These are phyloP conservation scores for Neoscelio sp. DNA, from an alignment of 2,888 invertebrate species.

Conservation along the genomic window DNA sequence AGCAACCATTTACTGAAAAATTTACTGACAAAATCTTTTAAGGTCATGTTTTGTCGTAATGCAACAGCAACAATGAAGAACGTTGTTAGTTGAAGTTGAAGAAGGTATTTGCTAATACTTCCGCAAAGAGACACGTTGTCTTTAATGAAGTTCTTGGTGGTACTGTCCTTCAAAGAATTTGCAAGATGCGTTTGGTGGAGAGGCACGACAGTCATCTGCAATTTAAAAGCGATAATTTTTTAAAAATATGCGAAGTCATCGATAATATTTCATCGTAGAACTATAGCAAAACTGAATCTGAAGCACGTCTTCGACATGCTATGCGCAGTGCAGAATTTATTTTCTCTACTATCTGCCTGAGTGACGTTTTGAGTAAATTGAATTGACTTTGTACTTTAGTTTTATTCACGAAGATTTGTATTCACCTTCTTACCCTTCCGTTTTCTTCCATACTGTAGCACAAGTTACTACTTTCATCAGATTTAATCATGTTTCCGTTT, in stretches of 20 bases:
- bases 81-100: no score
- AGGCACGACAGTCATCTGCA: constrained; percentile 67
- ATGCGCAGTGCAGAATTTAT: constrained; percentile 64
- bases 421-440: no score
- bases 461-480: no score
- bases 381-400: no score
- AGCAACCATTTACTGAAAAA: constrained; percentile 73
- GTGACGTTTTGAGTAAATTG: constrained; percentile 40
- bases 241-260: constrained; percentile 65
- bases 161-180: constrained; percentile 49
- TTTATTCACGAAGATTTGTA: no score
- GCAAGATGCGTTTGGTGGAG: constrained; percentile 70
- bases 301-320: constrained; percentile 65
- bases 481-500: no score
- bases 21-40: constrained; percentile 70
- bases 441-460: no score
- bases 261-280: constrained; percentile 66
- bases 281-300: constrained; percentile 69
- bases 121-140: constrained; percentile 65
- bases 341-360: constrained; percentile 66
- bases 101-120: constrained; percentile 69
- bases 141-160: constrained; percentile 67
- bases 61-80: constrained; percentile 69
- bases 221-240: constrained; percentile 62
- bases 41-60: constrained; percentile 67